A percentile compares a stretch with the other conserved stretches of the same genome.
Evolutionary conservation across 2,888 invertebrate species (phyloP).

Genomic region (Empis stercorea): DNA sequence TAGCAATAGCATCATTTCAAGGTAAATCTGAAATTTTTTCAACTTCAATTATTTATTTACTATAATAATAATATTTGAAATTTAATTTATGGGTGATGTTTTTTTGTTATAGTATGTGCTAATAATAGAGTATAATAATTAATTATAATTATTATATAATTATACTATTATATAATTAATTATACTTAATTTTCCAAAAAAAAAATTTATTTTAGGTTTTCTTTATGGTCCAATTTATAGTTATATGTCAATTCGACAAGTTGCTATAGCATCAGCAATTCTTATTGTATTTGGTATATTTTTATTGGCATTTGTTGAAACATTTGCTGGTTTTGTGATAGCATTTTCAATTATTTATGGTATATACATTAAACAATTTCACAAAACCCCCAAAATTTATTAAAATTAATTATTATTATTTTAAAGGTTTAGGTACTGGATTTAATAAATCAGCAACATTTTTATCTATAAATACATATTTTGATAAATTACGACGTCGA

Average conservation of each 20-base stretch:
- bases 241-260: slow-evolving; percentile 54
- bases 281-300: slow-evolving; percentile 46
- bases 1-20: slow-evolving; percentile 55
- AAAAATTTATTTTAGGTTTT: slow-evolving; percentile 32
- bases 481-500: slow-evolving; percentile 47
- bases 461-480: slow-evolving; percentile 53
- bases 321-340: slow-evolving; percentile 49
- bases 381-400: slow-evolving; percentile 18
- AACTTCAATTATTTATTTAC: too few species aligned
- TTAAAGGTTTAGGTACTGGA: slow-evolving; percentile 37
- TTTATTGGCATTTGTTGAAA: slow-evolving; percentile 48
- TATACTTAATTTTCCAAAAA: too few species aligned
- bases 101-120: too few species aligned
- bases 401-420: too few species aligned
- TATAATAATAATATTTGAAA: too few species aligned
- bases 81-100: too few species aligned
- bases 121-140: too few species aligned
- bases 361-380: slow-evolving; percentile 22
- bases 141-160: too few species aligned
- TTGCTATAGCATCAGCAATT: slow-evolving; percentile 49
- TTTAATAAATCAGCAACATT: slow-evolving; percentile 49
- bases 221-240: slow-evolving; percentile 59
- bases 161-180: too few species aligned
- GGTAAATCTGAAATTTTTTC: too few species aligned
- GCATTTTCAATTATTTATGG: slow-evolving; percentile 57